These are phyloP conservation scores for Drosophila bipectinata DNA, from an alignment of 1,140 invertebrate species.

Conservation along the genomic window DNA sequence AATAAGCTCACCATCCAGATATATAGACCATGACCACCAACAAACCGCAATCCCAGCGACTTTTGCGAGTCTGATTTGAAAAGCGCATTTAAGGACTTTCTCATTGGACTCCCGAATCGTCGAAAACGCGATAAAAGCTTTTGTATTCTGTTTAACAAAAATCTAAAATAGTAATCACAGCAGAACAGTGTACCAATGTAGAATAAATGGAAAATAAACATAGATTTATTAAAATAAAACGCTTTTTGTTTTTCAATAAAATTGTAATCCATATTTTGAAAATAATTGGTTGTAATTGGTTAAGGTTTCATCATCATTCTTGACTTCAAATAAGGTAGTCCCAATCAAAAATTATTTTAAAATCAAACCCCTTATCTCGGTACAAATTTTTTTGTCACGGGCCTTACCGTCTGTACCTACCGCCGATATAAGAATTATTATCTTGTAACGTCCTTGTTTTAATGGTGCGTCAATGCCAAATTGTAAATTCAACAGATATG, in stretches of 20 bases:
- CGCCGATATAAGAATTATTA: not conserved
- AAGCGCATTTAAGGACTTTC: slow-evolving; percentile 49
- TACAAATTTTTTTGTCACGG: not conserved
- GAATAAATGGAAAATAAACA: slow-evolving; percentile 42
- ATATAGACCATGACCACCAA: slow-evolving; percentile 42
- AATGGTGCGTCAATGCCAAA: not conserved
- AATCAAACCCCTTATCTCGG: not conserved
- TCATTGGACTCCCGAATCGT: slow-evolving; percentile 84
- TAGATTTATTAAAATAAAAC: slow-evolving; percentile 19
- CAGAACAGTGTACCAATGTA: slow-evolving; percentile 35
- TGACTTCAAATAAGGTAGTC: too few species aligned
- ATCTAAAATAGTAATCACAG: slow-evolving; percentile 29
- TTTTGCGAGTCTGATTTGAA: slow-evolving; percentile 84
- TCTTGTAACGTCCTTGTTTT: slow-evolving; percentile 1
- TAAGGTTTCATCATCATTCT: too few species aligned
- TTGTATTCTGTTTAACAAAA: slow-evolving; percentile 25
- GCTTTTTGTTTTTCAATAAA: too few species aligned
- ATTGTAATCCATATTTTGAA: too few species aligned
- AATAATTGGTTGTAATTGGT: too few species aligned
- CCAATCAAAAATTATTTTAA: too few species aligned
- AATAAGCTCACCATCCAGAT: slow-evolving; percentile 42
- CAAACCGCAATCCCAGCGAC: slow-evolving; percentile 32
- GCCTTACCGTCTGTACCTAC: not conserved
- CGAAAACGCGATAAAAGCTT: slow-evolving; percentile 46
- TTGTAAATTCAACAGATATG: not conserved